Base-by-base conservation (phyloP, 2,888 invertebrate species). In the Diarsia dahlii region DNA sequence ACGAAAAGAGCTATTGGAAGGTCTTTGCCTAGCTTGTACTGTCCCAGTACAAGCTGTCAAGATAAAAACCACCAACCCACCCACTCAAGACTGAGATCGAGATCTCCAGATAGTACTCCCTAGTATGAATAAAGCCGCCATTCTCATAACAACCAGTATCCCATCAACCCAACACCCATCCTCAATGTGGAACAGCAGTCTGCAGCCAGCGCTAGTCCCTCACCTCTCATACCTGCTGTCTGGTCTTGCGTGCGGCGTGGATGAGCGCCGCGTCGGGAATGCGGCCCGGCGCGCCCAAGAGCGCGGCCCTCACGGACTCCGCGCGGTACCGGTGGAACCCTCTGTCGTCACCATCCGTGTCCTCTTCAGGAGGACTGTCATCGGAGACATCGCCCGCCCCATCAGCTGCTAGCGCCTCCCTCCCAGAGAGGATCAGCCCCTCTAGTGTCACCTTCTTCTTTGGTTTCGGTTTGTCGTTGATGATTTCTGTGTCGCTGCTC, bases 231-330 rank as follows among this genome's bases (percentile, higher is more conserved):
- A 99, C 99, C 97, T 99, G 97, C 96, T 99, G 99, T 90, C 99
- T 97, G 82, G 98, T 97, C 95, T 99, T 99, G 91, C 99, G 97
- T 18, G 99, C 99, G 86, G 99, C 99, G 96, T 99, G 99, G 93
- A 99, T 99, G 97, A 99, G 98, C 71, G 99, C 99, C 15, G 99
- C 99, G 97, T 99, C 99, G 15, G 99, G 99, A 91, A 99, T 99
- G 87, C 98, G 98, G 23, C 99, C 99, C 91, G 98, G 98, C 95
- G 94, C 94, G 73, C 98, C 98, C 66, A 95, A 93, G 82, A 99
- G 96, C 88, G 99, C 97, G 89, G 98, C 97, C 91, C 98, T 98
- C 89, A 99, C 97, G 84, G 98, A 97, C 92, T 98, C 98, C 74
- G 96, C 95, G 77, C 95, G 96, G 93, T 95, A 96, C 90, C 89